These are phyloP conservation scores for Drosophila monieri DNA, from an alignment of 2,888 invertebrate genomes.

Conservation along the genomic window DNA sequence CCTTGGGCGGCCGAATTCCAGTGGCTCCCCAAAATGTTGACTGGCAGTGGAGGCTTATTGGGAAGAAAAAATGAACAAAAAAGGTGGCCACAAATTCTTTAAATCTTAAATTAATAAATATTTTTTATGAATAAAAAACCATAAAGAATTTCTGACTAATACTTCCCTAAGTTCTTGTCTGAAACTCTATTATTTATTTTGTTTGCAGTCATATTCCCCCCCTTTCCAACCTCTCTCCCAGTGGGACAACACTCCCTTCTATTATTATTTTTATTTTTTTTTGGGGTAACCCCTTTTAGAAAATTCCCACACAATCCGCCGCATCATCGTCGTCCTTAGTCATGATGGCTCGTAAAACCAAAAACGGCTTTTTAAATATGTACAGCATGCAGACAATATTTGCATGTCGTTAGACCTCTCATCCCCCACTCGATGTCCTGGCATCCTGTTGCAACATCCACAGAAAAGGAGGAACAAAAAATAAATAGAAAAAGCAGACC, in stretches of 20 bases:
- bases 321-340: neutral
- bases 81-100: no score
- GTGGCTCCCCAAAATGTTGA: constrained; percentile 1
- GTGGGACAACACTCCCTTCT: no score
- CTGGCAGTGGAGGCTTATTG: no score
- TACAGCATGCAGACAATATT: constrained; percentile 63
- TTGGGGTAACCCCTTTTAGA: neutral
- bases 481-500: constrained; percentile 8
- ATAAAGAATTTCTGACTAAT: no score
- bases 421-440: constrained; percentile 9
- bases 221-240: no score
- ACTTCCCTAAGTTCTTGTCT: no score
- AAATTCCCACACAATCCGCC: constrained; percentile 21
- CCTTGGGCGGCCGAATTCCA: constrained; percentile 17
- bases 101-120: no score
- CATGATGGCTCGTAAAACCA: constrained; percentile 29
- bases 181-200: no score
- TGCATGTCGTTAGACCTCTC: constrained; percentile 67
- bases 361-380: constrained; percentile 52
- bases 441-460: constrained; percentile 41
- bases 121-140: no score
- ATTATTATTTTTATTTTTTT: no score
- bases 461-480: neutral
- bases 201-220: no score
- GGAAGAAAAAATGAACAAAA: no score